Base-by-base conservation (phyloP, 2,888 invertebrate genomes). In the Marronus borbonicus region DNA sequence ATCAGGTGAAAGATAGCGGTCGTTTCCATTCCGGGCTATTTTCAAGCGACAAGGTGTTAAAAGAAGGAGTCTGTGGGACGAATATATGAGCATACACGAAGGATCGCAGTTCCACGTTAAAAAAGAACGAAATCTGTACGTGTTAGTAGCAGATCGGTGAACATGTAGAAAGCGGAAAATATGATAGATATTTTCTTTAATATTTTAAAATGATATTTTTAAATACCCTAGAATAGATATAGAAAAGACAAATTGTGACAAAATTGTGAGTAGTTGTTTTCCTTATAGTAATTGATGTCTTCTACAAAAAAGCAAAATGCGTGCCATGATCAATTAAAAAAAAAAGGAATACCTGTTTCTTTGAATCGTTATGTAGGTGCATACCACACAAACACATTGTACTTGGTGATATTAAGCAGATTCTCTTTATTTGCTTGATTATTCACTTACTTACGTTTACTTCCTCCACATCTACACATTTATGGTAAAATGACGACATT, bases 21-120 rank as follows among this genome's bases (percentile, higher is more conserved):
- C 66, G 66, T 36, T 75, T 76, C 76, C 76, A 66, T 76, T 66
- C 52, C 66, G 52, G 66, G 76, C 14, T 50, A 76, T 70, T 64
- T 49, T 55, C n/a, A 36, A 44, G 55, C 24, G 28, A 58, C 55
- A 72, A 72, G 36, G 64, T 70, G 28, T 65, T 72, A 50, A 69
- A 36, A 52, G 14, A 58, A 49, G 49, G 49, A 44, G 77, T 36
- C 24, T 36, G 77, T 77, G 31, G 70, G 64, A 68, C 20, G 72
- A 64, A 70, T 28, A 69, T 24, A 39, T 50, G 17, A 64, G 17
- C 60, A 44, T 60, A 17, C 36, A 39, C 28, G 39, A 17, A 49
- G 17, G n/a, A 39, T 10, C 17, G 65, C n/a, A 65, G 8, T 5
- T 14, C 7, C 10, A 4, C 44, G 24, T 7, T 8, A 49, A 44